Conservation (phyloP, 2,797 vertebrate genomes). For the Mus caroli region DNA sequence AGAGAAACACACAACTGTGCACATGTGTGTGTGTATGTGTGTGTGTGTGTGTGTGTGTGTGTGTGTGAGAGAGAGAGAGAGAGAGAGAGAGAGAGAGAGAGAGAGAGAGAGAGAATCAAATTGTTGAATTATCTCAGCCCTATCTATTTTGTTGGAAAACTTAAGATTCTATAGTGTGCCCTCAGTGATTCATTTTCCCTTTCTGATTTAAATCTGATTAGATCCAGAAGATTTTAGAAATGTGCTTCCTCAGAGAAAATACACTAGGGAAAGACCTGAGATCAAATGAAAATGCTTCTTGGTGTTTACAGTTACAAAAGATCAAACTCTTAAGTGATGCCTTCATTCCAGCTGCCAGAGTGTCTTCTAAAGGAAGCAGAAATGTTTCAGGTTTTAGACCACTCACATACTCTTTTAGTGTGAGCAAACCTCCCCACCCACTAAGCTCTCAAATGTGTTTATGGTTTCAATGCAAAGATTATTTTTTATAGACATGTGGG, state of each 20-base stretch:
- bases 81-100: too few relatives aligned
- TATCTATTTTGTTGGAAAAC: background rate
- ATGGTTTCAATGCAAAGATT: background rate
- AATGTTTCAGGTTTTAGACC: background rate
- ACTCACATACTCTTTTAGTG: background rate
- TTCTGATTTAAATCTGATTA: background rate
- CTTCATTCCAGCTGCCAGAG: background rate
- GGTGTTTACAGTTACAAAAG: background rate
- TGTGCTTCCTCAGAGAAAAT: background rate
- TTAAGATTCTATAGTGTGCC: background rate
- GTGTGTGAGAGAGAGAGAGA: too few relatives aligned
- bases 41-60: too few relatives aligned
- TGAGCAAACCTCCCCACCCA: background rate
- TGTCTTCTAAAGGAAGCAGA: conserved; percentile 14
- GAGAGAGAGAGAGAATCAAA: background rate
- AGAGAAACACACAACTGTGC: background rate
- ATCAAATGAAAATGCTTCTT: background rate
- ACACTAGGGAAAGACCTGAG: background rate
- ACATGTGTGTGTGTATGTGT: background rate
- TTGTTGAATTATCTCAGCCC: background rate
- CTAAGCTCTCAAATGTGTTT: background rate
- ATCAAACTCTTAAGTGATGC: background rate
- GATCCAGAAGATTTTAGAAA: conserved; percentile 11
- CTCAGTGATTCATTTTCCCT: background rate
- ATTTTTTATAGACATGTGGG: background rate